phyloP scores from a whole-genome alignment of 2,888 invertebrate genomes.

The Acanthopleura granulata region DNA sequence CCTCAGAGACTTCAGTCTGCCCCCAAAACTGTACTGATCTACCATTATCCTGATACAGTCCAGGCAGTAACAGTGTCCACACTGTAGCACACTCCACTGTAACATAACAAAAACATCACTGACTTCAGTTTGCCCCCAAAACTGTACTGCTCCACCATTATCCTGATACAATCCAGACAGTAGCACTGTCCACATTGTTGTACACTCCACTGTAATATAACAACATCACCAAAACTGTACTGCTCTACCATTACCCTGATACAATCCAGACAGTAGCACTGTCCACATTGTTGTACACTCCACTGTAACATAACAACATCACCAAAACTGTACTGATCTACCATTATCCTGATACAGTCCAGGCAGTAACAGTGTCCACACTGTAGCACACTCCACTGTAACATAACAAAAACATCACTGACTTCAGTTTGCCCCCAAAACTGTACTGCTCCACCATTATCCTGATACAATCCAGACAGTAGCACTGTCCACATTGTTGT shows the following conservation, averaged over 20 bases:
- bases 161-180: conserved; percentile 76
- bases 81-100: conserved; percentile 80
- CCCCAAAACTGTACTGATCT: conserved; percentile 51
- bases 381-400: conserved; percentile 78
- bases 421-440: conserved; percentile 48
- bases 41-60: conserved; percentile 72
- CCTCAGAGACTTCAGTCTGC: conserved; percentile 45
- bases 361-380: conserved; percentile 83
- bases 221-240: no score
- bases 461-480: conserved; percentile 76
- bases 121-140: conserved; percentile 48
- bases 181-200: conserved; percentile 81
- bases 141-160: conserved; percentile 52
- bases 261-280: no score
- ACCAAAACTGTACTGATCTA: conserved; percentile 53
- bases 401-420: neutral
- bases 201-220: conserved; percentile 76
- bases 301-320: no score
- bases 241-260: no score
- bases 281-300: no score
- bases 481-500: conserved; percentile 81
- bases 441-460: conserved; percentile 53
- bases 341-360: conserved; percentile 72
- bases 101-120: neutral
- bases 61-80: conserved; percentile 82